Conservation (phyloP, 1,140 invertebrate species). For the Drosophila kanapiae region DNA sequence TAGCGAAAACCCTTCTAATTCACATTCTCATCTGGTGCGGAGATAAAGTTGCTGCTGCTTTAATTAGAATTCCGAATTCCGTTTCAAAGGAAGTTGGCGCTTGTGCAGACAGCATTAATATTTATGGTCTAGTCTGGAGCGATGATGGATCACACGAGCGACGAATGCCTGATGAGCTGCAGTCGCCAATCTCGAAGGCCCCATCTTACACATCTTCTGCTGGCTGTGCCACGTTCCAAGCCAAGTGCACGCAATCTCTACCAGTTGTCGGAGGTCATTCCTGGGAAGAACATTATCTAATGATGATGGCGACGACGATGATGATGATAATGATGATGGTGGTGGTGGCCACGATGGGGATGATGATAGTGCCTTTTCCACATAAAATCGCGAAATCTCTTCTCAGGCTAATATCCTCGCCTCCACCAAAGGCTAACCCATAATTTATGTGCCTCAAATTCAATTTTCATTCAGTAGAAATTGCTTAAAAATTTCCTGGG, state of each 20-base stretch:
- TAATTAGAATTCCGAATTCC: conserved; percentile 80
- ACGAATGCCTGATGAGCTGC: conserved; percentile 66
- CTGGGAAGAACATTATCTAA: conserved; percentile 48
- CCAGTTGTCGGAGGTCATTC: conserved; percentile 53
- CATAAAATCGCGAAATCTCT: conserved; percentile 57
- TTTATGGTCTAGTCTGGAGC: conserved; percentile 72
- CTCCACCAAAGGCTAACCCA: conserved; percentile 59
- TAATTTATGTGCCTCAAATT: conserved; percentile 80
- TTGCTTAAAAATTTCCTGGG: conserved; percentile 67
- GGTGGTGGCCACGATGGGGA: conserved; percentile 38
- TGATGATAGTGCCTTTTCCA: conserved; percentile 63
- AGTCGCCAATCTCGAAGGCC: conserved; percentile 33
- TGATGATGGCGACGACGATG: conserved; percentile 23
- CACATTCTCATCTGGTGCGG: conserved; percentile 40
- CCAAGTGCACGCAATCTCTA: conserved; percentile 43
- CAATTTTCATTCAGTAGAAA: conserved; percentile 80
- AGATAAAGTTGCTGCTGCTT: conserved; percentile 79
- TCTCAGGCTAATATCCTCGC: conserved; percentile 58
- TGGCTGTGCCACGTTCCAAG: conserved; percentile 62
- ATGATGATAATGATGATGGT: background rate
- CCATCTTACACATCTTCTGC: conserved; percentile 22
- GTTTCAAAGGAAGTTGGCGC: conserved; percentile 81
- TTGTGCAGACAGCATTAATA: conserved; percentile 75
- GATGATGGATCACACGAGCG: conserved; percentile 54
- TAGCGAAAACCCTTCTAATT: conserved; percentile 49